phyloP scores from a whole-genome alignment of 2,888 invertebrate species.

The Leptopilina drosophilae region DNA sequence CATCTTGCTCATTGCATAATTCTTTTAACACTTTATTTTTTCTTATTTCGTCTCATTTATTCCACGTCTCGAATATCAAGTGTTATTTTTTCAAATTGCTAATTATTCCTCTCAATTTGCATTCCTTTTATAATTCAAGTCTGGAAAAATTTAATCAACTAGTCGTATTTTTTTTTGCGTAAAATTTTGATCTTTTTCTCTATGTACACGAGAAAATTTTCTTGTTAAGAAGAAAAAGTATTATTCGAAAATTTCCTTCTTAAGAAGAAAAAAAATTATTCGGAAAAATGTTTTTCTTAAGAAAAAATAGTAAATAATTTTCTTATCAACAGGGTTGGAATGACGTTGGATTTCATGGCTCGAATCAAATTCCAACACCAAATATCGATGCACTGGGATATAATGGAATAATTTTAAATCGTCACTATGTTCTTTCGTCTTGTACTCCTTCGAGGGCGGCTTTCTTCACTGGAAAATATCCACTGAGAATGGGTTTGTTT shows the following conservation, averaged over 20 bases:
- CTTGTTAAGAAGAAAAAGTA: too few species aligned
- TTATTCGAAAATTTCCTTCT: too few species aligned
- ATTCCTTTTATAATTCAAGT: background rate
- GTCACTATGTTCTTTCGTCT: conserved; percentile 90
- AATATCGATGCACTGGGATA: conserved; percentile 93
- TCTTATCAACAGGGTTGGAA: conserved; percentile 85
- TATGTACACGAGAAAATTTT: too few species aligned
- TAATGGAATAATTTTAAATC: conserved; percentile 90
- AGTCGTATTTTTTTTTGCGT: too few species aligned
- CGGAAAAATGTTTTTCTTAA: too few species aligned
- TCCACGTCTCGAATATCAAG: background rate
- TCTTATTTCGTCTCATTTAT: conserved; percentile 44
- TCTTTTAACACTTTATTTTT: conserved; percentile 16
- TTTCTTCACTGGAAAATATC: conserved; percentile 91
- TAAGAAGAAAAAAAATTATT: too few species aligned
- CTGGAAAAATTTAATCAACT: too few species aligned
- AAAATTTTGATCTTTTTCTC: too few species aligned
- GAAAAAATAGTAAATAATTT: background rate
- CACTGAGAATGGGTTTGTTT: conserved; percentile 81
- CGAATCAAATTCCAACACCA: conserved; percentile 91
- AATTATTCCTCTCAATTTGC: background rate
- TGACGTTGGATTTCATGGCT: conserved; percentile 94
- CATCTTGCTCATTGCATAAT: conserved; percentile 41
- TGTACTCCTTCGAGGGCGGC: conserved; percentile 92
- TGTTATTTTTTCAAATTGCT: conserved; percentile 31